Evolutionary conservation across 2,113 vertebrate genomes (phyloP).

Genomic region (Aepyceros melampus): DNA sequence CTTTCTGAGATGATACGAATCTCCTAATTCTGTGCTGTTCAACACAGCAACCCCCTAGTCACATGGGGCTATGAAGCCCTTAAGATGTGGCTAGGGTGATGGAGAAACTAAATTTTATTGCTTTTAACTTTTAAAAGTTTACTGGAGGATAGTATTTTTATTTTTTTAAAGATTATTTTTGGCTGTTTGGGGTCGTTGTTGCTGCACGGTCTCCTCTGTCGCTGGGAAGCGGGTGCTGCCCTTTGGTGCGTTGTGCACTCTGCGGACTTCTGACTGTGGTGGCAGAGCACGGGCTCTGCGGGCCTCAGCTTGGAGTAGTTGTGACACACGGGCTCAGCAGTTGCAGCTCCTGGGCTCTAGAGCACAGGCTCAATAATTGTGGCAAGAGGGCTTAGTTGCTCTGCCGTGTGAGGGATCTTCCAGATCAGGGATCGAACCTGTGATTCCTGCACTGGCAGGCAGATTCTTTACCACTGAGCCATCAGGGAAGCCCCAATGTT

Average conservation of each 20-base stretch:
- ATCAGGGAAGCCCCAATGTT: neutral
- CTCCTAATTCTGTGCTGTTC: neutral
- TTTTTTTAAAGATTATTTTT: neutral
- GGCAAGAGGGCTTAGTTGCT: neutral
- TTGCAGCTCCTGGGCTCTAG: neutral
- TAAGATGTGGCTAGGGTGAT: neutral
- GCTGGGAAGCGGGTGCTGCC: neutral
- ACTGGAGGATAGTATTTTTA: neutral
- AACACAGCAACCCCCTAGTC: neutral
- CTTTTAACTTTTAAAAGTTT: neutral
- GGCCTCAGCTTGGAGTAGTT: neutral
- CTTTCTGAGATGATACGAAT: neutral
- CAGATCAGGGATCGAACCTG: neutral
- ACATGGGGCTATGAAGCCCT: neutral
- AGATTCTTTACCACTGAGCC: neutral
- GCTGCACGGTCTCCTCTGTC: neutral
- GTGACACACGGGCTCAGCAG: neutral
- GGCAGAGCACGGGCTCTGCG: neutral
- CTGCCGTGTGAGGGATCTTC: neutral
- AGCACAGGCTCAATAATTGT: neutral
- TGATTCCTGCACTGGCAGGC: neutral
- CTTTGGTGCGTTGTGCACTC: rapidly evolving
- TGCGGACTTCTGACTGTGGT: neutral
- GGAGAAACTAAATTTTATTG: neutral
- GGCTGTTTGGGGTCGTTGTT: neutral